Base-by-base conservation (phyloP, 2,888 invertebrate genomes). In the Pyralis farinalis region DNA sequence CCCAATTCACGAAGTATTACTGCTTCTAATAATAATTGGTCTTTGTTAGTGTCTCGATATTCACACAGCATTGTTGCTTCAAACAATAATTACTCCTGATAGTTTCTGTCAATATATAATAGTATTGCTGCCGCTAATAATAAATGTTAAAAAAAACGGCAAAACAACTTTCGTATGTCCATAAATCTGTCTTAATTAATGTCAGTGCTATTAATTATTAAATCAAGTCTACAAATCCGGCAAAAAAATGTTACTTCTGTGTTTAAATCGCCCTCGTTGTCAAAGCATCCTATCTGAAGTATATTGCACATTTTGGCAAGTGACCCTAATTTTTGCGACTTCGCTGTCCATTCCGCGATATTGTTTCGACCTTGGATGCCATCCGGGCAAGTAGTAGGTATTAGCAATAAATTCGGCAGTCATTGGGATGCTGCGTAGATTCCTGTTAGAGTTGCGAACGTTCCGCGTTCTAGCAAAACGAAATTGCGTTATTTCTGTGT, bases 311-410 rank as follows among this genome's bases (percentile, higher is more conserved):
- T 38, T 38, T 33, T 22, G 11, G 38, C 32, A 12, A 32, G 32
- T 38, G 38, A 38, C 32, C 32, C 32, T 30, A 41, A 33, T 37
- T 54, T 52, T 63, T 53, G 64, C 54, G 56, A 65, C 55, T 64
- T 49, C 44, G 51, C 58, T 61, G 62, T 54, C 47, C 37, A 55
- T 57, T 58, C 59, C 47, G 64, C 62, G 55, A 63, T 71, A 75
- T 76, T 68, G 64, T 69, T 73, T 61, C 58, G 60, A 63, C 76
- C 76, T 77, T 76, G 73, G 57, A 49, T 53, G 56, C 46, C 43
- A 52, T 55, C 53, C 49, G 38, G 41, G 38, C 46, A 43, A 42
- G 44, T 48, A 29, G 36, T 33, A 9, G 12, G 43, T 30, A 43
- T 40, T 28, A 37, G 30, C 30, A 38, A 38, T 32, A 35, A 39